Base-by-base conservation (phyloP, 1,140 invertebrate genomes). In the Heliconius himera region DNA sequence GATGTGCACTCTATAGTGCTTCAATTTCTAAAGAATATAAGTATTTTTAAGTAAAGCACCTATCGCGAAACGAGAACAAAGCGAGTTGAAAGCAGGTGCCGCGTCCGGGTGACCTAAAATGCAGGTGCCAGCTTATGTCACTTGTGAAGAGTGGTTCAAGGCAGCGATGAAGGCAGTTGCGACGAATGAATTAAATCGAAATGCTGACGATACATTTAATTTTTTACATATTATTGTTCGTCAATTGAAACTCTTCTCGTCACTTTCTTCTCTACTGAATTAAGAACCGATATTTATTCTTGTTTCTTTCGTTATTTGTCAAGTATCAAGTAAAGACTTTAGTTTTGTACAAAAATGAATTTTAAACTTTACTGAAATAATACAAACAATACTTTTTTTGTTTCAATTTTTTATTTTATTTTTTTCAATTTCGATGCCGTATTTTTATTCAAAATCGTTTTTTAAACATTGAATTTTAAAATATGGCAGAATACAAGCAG, bases 41-140 rank as follows among this genome's bases (percentile, higher is more conserved):
- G 29, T 75, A 73, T 36, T 49, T 78, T 56, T 49, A 73, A 78
- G 71, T 78, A 73, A 66, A 74, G 56, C 74, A 78, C 51, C 72
- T 56, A 29, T 73, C 54, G 72, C 38, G 72, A 73, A 74, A 74
- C 77, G 77, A 73, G 72, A 78, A 78, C 77, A 78, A 78, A 78
- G 72, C 72, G 54, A 41, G 72, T 77, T 81, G 82, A 76, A 85
- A 84, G 84, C 84, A 84, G 88, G 86, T 83, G 81, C 78, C 77
- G 81, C 82, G 85, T 87, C 85, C 87, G 85, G 82, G 86, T 92
- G 89, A 91, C 90, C 91, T 91, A 90, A 88, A 91, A 92, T 87
- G 85, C 84, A 89, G 88, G 89, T 91, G 89, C 89, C 85, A 88
- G 85, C 79, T 82, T 87, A 79, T 83, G 83, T 85, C 84, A 74